phyloP scores from a whole-genome alignment of 23 tunicate genomes.

The Phallusia fumigata region DNA sequence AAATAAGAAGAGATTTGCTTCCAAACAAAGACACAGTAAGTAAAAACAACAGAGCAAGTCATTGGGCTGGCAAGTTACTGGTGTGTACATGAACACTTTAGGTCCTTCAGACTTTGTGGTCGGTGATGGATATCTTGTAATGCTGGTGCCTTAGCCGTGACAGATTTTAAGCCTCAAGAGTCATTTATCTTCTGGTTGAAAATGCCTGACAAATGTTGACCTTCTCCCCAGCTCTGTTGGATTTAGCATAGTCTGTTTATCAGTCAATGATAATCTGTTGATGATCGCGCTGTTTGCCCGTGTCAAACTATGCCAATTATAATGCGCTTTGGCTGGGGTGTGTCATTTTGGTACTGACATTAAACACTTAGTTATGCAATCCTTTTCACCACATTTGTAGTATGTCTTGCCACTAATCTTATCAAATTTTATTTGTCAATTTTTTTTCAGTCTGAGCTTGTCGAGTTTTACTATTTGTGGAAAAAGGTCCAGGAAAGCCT shows the following conservation, averaged over 20 bases:
- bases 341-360: too few relatives aligned
- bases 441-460: constrained; percentile 77
- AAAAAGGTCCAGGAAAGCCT: constrained; percentile 88
- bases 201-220: neutral
- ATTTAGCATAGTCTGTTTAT: neutral
- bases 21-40: constrained; percentile 83
- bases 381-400: neutral
- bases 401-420: neutral
- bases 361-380: too few relatives aligned
- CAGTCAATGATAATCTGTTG: neutral
- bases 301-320: neutral
- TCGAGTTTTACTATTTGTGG: constrained; percentile 95
- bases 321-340: too few relatives aligned
- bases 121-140: neutral
- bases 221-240: neutral
- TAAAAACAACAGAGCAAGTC: neutral
- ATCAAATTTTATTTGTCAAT: neutral
- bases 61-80: neutral
- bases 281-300: neutral
- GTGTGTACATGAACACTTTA: neutral
- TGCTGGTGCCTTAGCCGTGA: neutral
- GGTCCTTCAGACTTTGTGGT: neutral
- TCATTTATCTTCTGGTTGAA: constrained; percentile 2
- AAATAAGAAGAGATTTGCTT: constrained; percentile 73
- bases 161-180: constrained; percentile 13